These are phyloP conservation scores for Galerucella pusilla DNA, from an alignment of 2,888 invertebrate species.

Conservation along the genomic window DNA sequence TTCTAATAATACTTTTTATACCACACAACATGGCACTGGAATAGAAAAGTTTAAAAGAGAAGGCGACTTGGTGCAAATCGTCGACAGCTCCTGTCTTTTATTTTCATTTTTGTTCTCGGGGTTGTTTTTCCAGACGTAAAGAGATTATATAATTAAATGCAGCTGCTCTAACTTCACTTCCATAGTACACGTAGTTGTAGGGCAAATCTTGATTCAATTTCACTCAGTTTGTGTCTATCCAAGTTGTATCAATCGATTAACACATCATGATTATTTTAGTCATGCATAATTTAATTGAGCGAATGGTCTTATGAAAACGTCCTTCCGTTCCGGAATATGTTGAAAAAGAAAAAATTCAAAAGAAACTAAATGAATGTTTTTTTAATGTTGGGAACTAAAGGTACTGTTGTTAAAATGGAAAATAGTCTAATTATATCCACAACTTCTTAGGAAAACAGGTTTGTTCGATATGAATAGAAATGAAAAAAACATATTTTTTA, in stretches of 20 bases:
- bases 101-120: conserved; percentile 40
- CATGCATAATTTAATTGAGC: background rate
- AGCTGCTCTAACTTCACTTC: conserved; percentile 28
- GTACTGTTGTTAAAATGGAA: too few relatives aligned
- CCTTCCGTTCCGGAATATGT: background rate
- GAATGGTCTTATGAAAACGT: too few relatives aligned
- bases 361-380: background rate
- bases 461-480: too few relatives aligned
- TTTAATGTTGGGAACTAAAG: too few relatives aligned
- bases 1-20: conserved; percentile 7
- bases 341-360: background rate
- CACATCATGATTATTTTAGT: background rate
- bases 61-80: conserved; percentile 30
- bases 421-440: too few relatives aligned
- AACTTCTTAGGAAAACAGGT: too few relatives aligned
- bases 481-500: too few relatives aligned
- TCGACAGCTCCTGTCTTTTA: conserved; percentile 33
- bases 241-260: background rate
- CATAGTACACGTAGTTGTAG: background rate
- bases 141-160: conserved; percentile 41
- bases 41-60: conserved; percentile 17
- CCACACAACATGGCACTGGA: background rate
- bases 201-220: background rate
- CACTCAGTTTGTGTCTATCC: background rate
- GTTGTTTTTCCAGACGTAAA: conserved; percentile 39